Base-by-base conservation (phyloP, 2,113 vertebrate genomes). In the Dicrurus megarhynchus region DNA sequence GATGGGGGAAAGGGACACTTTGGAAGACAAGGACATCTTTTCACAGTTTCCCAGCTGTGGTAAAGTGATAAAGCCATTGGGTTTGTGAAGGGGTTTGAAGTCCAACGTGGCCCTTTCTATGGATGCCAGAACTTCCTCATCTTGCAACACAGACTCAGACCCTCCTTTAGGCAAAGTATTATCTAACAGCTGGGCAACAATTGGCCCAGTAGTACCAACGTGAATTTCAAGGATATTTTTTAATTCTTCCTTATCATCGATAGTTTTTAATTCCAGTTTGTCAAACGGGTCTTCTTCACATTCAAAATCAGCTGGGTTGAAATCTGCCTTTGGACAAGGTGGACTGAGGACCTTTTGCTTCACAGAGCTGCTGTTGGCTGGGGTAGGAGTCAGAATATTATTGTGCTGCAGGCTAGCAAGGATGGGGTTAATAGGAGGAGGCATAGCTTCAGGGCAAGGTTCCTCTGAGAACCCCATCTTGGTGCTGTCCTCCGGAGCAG, bases 241-340 rank as follows among this genome's bases (percentile, higher is more conserved):
- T 78, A 99, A 98, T 94, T 99, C 99, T 56, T 99, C 99, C 89
- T 98, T 99, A 93, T 99, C 99, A n/a, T 99, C 96, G 0, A 99
- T 98, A 33, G 99, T 99, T 98, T 99, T 99, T 93, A 99, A 98
- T 95, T 99, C 99, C 83, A 99, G 96, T 96, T 99, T 99, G 97
- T 99, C 99, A 94, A 99, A 99, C 0, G 99, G 99, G 94, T 99
- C 99, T 95, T 99, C 99, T 97, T 99, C 99, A 52, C 99, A 98
- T 98, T 99, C 99, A 79, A 99, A 99, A 95, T 99, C 99, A 57
- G 99, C 99, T 63, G 99, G 98, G 93, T 99, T 99, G 97, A 99
- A 99, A 84, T 98, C 99, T 97, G 94, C 97, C 84, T 98, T 98
- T 39, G 97, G 93, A 64, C 79, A 80, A 68, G 98, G 98, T 23